These are phyloP conservation scores for Onchidella celtica DNA, from an alignment of 2,888 invertebrate genomes.

Conservation along the genomic window DNA sequence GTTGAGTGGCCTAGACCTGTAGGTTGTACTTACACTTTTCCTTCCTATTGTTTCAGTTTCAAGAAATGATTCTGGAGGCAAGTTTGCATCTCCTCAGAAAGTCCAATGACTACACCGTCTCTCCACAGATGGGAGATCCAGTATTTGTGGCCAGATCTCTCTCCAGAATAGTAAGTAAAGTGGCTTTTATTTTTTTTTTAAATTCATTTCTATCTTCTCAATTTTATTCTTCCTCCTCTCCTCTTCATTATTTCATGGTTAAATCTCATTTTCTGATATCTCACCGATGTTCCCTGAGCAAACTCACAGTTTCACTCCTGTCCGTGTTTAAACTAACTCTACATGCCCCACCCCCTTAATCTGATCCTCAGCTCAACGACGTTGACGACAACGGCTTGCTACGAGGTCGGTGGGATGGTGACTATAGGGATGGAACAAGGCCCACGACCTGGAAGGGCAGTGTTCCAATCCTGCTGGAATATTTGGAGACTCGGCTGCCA, in stretches of 20 bases:
- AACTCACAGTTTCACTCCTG: too few species aligned
- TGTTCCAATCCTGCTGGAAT: slow-evolving; percentile 68
- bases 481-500: slow-evolving; percentile 59
- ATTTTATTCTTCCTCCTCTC: too few species aligned
- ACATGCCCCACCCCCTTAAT: too few species aligned
- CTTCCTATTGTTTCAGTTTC: slow-evolving; percentile 55
- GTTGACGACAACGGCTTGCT: slow-evolving; percentile 65
- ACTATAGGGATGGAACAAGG: slow-evolving; percentile 57
- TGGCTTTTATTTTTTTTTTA: too few species aligned
- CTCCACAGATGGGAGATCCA: slow-evolving; percentile 42
- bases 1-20: too few species aligned
- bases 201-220: too few species aligned
- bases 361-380: slow-evolving; percentile 46
- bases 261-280: too few species aligned
- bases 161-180: slow-evolving; percentile 45
- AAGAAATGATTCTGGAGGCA: slow-evolving; percentile 60
- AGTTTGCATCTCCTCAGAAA: slow-evolving; percentile 56
- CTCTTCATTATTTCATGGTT: too few species aligned
- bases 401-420: slow-evolving; percentile 69
- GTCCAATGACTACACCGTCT: slow-evolving; percentile 47
- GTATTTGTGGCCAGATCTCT: slow-evolving; percentile 45
- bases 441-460: slow-evolving; percentile 70
- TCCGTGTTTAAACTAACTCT: too few species aligned
- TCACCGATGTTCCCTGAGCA: too few species aligned
- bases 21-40: too few species aligned